These are phyloP conservation scores for Melopsittacus undulatus DNA, from an alignment of 2,797 vertebrate genomes.

Conservation along the genomic window DNA sequence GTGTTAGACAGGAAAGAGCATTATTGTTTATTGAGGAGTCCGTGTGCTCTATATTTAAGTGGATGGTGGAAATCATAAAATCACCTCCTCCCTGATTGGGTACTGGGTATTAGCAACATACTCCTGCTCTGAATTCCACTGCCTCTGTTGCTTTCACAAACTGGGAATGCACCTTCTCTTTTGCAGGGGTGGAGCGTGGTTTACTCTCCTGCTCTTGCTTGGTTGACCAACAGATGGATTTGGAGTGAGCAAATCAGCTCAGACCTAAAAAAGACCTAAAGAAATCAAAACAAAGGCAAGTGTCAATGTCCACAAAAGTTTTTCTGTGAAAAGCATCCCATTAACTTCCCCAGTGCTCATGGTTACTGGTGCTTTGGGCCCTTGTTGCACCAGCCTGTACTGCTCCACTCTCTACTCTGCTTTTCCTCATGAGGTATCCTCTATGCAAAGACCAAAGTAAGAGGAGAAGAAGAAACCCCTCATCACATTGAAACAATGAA, in stretches of 20 bases:
- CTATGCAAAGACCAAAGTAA: not conserved
- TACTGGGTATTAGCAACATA: not conserved
- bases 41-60: not conserved
- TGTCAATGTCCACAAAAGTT: not conserved
- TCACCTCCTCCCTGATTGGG: accelerated
- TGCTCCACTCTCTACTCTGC: not conserved
- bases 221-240: not conserved
- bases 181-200: not conserved
- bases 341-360: not conserved
- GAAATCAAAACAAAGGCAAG: not conserved
- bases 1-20: not conserved
- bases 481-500: not conserved
- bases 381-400: not conserved
- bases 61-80: not conserved
- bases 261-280: not conserved
- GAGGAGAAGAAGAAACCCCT: not conserved
- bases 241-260: not conserved
- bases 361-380: not conserved
- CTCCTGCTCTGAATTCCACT: not conserved
- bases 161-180: not conserved
- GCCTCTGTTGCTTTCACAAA: not conserved
- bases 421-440: not conserved
- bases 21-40: not conserved
- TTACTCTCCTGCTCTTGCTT: not conserved
- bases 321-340: not conserved